phyloP scores from a whole-genome alignment of 2,797 vertebrate species.

The Merluccius polli region DNA sequence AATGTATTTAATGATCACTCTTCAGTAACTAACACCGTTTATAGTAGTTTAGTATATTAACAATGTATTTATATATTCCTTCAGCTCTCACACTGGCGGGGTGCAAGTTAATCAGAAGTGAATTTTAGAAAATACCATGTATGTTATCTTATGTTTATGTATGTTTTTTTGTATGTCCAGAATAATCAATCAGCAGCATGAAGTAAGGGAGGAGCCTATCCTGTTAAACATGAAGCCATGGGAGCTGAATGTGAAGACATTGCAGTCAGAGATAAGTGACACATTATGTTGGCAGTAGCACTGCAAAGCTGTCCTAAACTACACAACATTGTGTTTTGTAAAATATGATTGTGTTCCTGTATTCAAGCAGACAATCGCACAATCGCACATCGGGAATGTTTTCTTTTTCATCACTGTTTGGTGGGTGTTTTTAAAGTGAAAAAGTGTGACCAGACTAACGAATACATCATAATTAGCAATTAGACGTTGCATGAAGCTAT shows the following conservation, averaged over 20 bases:
- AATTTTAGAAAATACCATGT: background rate
- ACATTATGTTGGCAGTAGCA: background rate
- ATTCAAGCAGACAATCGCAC: conserved; percentile 10
- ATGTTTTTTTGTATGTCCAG: background rate
- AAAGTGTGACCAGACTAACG: background rate
- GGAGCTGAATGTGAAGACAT: background rate
- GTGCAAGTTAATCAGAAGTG: background rate
- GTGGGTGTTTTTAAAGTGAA: background rate
- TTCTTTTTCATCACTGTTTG: background rate
- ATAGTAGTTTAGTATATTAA: background rate
- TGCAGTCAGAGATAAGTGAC: background rate
- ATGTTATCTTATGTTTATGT: background rate
- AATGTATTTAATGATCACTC: background rate
- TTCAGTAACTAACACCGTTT: background rate
- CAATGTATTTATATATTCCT: background rate
- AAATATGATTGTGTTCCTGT: conserved; percentile 2
- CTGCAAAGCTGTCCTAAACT: background rate
- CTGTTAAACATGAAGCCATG: background rate
- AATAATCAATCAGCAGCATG: background rate
- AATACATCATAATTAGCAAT: background rate
- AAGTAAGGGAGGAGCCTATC: background rate
- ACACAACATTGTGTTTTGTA: background rate
- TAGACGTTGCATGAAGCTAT: background rate
- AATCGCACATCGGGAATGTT: background rate
- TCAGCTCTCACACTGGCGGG: background rate